Evolutionary conservation across 2,113 vertebrate species (phyloP).

Genomic region (Zosterops pallidus): DNA sequence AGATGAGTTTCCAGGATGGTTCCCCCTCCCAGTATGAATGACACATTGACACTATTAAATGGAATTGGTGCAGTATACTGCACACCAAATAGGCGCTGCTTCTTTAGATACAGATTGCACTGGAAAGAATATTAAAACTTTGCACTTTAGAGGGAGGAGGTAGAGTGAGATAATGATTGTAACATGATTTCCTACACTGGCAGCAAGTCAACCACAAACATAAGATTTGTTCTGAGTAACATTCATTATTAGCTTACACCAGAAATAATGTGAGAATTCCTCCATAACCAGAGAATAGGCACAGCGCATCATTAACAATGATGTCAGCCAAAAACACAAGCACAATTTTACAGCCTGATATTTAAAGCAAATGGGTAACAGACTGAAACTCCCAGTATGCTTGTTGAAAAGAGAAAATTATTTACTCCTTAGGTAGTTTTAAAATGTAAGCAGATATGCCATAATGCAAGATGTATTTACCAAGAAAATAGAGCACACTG

Average conservation of each 20-base stretch:
- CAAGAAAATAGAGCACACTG: not conserved
- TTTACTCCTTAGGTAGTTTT: constrained; percentile 37
- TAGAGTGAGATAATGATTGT: not conserved
- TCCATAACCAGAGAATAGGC: constrained; percentile 30
- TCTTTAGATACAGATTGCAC: not conserved
- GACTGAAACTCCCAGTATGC: constrained; percentile 8
- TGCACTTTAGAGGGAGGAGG: not conserved
- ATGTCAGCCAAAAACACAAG: constrained; percentile 41
- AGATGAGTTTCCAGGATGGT: not conserved
- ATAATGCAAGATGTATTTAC: not conserved
- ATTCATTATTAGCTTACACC: constrained; percentile 31
- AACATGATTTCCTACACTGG: constrained; percentile 7
- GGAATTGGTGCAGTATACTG: not conserved
- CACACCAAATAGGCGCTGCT: not conserved
- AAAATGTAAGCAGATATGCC: constrained; percentile 17
- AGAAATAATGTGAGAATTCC: constrained; percentile 55
- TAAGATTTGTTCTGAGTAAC: not conserved
- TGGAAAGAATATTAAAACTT: not conserved
- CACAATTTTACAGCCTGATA: not conserved
- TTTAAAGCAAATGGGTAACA: constrained; percentile 51
- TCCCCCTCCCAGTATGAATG: not conserved
- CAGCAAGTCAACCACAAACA: constrained; percentile 28
- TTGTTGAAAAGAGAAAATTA: constrained; percentile 7
- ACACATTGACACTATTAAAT: not conserved
- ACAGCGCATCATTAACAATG: not conserved